These are phyloP conservation scores for Nematostella vectensis DNA, from an alignment of 92 coral and sea anemone genomes.

Conservation along the genomic window DNA sequence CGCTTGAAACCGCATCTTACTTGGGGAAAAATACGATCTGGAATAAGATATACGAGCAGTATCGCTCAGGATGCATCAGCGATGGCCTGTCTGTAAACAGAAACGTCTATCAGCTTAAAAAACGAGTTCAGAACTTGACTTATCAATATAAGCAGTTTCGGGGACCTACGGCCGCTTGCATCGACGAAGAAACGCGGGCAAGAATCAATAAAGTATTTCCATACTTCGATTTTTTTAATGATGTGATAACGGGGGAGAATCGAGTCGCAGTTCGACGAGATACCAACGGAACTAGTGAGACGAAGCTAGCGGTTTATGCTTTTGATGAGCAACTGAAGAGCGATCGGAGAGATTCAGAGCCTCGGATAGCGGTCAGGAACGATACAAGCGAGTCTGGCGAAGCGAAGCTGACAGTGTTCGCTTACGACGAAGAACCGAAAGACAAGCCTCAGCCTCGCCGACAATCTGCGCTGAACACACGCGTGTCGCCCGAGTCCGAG, in stretches of 20 bases:
- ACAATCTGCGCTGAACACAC: background rate
- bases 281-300: too few species aligned
- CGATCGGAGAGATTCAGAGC: too few species aligned
- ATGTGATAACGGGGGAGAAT: background rate
- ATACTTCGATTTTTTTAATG: background rate
- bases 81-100: background rate
- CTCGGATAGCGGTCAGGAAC: too few species aligned
- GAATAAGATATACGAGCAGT: conserved; percentile 1
- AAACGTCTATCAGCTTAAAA: background rate
- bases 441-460: background rate
- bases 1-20: conserved; percentile 3
- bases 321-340: too few species aligned
- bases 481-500: background rate
- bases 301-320: too few species aligned
- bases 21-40: background rate
- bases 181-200: background rate
- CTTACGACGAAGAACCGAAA: background rate
- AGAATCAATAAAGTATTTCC: conserved; percentile 2
- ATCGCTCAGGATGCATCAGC: background rate
- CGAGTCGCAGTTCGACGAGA: background rate
- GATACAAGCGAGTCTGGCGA: background rate
- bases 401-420: background rate
- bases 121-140: conserved; percentile 2
- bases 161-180: background rate
- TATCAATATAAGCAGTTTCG: conserved; percentile 1